Evolutionary conservation across 2,113 vertebrate genomes (phyloP).

Genomic region (Thymallus thymallus): DNA sequence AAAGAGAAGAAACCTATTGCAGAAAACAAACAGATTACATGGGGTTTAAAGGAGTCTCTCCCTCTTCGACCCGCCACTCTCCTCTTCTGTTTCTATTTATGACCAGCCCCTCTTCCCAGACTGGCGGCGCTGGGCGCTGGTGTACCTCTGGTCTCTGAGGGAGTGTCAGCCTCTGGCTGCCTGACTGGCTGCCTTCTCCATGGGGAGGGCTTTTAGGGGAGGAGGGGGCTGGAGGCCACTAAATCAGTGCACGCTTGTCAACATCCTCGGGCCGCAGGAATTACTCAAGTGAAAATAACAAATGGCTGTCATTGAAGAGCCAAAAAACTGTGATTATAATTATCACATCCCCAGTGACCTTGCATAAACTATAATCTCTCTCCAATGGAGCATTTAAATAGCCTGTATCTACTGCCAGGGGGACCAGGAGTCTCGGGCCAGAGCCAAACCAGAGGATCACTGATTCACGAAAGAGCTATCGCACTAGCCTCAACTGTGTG

Average conservation of each 20-base stretch:
- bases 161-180: constrained; percentile 35
- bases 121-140: not conserved
- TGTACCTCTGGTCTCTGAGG: constrained; percentile 22
- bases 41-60: constrained; percentile 47
- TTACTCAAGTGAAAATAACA: constrained; percentile 99
- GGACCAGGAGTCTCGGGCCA: constrained; percentile 62
- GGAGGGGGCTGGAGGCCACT: constrained; percentile 70
- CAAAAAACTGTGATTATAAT: constrained; percentile 99
- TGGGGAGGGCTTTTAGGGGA: constrained; percentile 28
- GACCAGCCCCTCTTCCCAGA: not conserved
- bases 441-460: constrained; percentile 64
- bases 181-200: constrained; percentile 28
- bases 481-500: constrained; percentile 44
- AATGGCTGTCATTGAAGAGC: constrained; percentile 99
- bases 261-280: constrained; percentile 83
- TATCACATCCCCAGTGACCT: constrained; percentile 99
- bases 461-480: constrained; percentile 71
- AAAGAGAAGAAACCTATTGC: not conserved
- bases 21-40: not conserved
- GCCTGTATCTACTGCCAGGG: constrained; percentile 80
- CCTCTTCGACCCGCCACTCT: constrained; percentile 51
- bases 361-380: constrained; percentile 99
- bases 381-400: constrained; percentile 99
- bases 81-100: not conserved
- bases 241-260: constrained; percentile 98